Evolutionary conservation across 2,797 vertebrate species (phyloP), one percentile per base, ranked within the genome.

Genomic region (Mycteria americana): DNA sequence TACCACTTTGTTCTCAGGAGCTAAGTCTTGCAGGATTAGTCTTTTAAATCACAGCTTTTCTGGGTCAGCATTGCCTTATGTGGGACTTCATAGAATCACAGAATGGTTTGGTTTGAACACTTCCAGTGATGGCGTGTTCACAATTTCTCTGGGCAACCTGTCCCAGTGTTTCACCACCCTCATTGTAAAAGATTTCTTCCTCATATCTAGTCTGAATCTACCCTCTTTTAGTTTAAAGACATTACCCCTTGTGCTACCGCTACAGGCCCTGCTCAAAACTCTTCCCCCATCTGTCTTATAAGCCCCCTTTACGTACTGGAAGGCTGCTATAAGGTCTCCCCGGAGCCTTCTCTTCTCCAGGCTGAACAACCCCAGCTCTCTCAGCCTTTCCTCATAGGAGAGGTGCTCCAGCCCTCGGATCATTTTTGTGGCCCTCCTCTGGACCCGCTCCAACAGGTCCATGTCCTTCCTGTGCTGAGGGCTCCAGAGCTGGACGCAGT

Each of bases 391-490:
- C 6, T 31, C 7, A 3, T 0, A 72, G 46, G 2, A 33, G 9
- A 48, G 21, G 6, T 35, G 11, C 3, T 85, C 30, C n/a, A 89
- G 0, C 25, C 23, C 25, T 22, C 24, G 25, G 25, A n/a, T 21
- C 4, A 31, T 17, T 4, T 65, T 46, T 1, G 5, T 43, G 39
- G 3, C 14, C 9, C 28, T 70, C 25, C 35, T 74, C 65, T 54
- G 31, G 39, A 50, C 13, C 25, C 0, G 0, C 16, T 76, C 23
- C 30, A 75, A 31, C 30, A 45, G 21, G 0, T 21, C 39, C 37
- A 2, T 35, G 6, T 64, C 9, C 3, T 27, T 50, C 39, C 2
- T 13, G 1, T 23, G 3, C 2, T 41, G 53, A 3, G 35, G 4
- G 1, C 11, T 2, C 30, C 41, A 67, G 41, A 41, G 9, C 30